A percentile compares a stretch with the other conserved stretches of the same genome.
phyloP scores from a whole-genome alignment of 2,888 invertebrate genomes.

The Spisula solida region DNA sequence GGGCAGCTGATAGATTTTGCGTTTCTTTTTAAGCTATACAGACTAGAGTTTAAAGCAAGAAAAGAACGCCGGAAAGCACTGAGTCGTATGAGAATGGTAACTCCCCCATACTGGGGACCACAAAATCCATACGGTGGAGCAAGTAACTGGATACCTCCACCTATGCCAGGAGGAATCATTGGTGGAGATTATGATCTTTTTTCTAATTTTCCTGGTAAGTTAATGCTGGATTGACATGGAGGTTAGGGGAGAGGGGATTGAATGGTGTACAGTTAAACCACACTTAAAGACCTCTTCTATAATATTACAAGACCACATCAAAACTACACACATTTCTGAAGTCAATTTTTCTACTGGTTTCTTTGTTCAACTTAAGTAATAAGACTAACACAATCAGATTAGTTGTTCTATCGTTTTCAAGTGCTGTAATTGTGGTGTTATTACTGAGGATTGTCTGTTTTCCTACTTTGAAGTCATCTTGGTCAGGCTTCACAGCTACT shows the following conservation, averaged over 20 bases:
- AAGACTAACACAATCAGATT: no score
- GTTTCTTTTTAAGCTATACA: conserved; percentile 65
- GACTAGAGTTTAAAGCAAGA: conserved; percentile 64
- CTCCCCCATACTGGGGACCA: conserved; percentile 59
- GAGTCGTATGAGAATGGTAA: conserved; percentile 64
- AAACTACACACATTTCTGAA: no score
- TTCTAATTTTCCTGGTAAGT: conserved; percentile 71
- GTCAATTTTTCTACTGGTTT: no score
- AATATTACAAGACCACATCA: no score
- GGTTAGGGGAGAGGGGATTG: background rate
- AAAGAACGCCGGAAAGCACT: conserved; percentile 69
- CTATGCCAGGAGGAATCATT: conserved; percentile 72
- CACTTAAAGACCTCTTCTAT: no score
- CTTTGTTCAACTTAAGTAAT: no score
- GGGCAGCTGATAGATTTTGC: background rate
- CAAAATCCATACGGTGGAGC: conserved; percentile 62
- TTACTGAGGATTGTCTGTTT: no score
- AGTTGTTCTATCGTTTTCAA: no score
- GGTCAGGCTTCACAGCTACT: no score
- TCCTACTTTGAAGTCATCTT: no score
- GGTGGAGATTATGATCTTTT: conserved; percentile 77
- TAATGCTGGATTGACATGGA: background rate
- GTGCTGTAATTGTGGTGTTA: no score
- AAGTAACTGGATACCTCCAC: conserved; percentile 67
- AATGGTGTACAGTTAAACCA: background rate